Evolutionary conservation across 2,797 vertebrate genomes (phyloP), one percentile per base, ranked within the genome.

Genomic region (Threskiornis aethiopicus): DNA sequence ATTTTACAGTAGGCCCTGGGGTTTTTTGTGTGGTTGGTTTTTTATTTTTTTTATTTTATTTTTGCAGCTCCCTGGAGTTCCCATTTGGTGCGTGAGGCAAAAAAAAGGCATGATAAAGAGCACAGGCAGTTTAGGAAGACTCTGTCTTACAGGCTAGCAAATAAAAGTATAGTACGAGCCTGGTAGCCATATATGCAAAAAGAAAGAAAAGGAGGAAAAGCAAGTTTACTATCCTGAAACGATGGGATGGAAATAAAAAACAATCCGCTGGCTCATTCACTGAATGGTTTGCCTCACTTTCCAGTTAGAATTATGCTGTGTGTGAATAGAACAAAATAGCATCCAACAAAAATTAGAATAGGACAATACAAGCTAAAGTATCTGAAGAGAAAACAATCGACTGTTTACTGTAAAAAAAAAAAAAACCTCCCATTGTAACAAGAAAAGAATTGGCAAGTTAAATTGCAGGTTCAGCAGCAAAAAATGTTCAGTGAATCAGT

Each of bases 41-140:
- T 15, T 5, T 10, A 5, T 62, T 41, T 16, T 37, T 52, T 25
- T 66, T 41, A 41, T 41, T 41, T 41, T 41, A 41, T 41, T 65
- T 49, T 20, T 37, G 7, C 16, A 85, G 5, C 18, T 44, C n/a
- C 16, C n/a, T 21, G 9, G 59, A 47, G 25, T 61, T 86, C 28
- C 28, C 20, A 47, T 3, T 47, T 66, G 1, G 13, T 5, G 3
- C 4, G 6, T 5, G 10, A 31, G 0, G 1, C 10, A 51, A 46
- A 25, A 69, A 49, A 26, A 51, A 46, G 22, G 11, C 5, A 18
- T 6, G 13, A 76, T 33, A n/a, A 67, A 72, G 21, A 55, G 17
- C 15, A 62, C 11, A 46, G 26, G 18, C 16, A 64, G 35, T 5
- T 52, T 25, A 59, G 17, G 5, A 78, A 7, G 21, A 72, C 20